Conservation (phyloP, 2,113 vertebrate genomes). For the Scatophagus argus region DNA sequence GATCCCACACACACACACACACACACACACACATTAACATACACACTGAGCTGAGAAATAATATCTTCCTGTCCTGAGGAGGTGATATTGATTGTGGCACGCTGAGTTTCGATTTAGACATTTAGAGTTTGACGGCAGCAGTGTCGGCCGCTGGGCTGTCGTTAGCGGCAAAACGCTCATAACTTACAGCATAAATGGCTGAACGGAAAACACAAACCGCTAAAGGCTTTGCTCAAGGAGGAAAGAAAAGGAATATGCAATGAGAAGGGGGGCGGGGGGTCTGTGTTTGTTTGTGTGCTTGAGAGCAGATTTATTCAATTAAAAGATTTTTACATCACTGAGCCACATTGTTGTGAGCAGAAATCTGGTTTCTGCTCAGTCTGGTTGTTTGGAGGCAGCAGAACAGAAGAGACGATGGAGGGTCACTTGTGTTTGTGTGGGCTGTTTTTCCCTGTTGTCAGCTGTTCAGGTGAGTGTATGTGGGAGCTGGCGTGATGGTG, state of each 20-base stretch:
- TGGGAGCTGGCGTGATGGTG: slow-evolving; percentile 25
- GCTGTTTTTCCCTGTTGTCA: slow-evolving; percentile 26
- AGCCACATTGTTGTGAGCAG: background rate
- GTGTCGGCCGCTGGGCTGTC: slow-evolving; percentile 72
- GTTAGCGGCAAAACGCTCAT: slow-evolving; percentile 62
- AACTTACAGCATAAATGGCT: slow-evolving; percentile 69
- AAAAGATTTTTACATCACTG: slow-evolving; percentile 17
- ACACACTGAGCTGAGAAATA: slow-evolving; percentile 52
- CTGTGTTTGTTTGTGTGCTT: slow-evolving; percentile 1
- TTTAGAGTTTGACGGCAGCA: slow-evolving; percentile 69
- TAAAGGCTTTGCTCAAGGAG: background rate
- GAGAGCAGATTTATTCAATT: slow-evolving; percentile 26
- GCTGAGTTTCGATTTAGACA: slow-evolving; percentile 77
- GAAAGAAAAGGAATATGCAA: background rate
- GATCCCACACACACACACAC: slow-evolving; percentile 7
- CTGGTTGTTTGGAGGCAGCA: slow-evolving; percentile 23
- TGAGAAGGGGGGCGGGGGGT: background rate
- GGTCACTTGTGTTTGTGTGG: slow-evolving; percentile 45
- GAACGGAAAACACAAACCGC: slow-evolving; percentile 42
- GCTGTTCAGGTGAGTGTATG: slow-evolving; percentile 38
- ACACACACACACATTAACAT: slow-evolving; percentile 33
- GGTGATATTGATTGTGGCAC: slow-evolving; percentile 70
- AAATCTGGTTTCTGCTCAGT: background rate
- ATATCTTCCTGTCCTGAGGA: slow-evolving; percentile 77
- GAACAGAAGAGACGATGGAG: slow-evolving; percentile 19